Evolutionary conservation across 2,113 vertebrate genomes (phyloP).

Genomic region (Cryptoleucopteryx plumbea): DNA sequence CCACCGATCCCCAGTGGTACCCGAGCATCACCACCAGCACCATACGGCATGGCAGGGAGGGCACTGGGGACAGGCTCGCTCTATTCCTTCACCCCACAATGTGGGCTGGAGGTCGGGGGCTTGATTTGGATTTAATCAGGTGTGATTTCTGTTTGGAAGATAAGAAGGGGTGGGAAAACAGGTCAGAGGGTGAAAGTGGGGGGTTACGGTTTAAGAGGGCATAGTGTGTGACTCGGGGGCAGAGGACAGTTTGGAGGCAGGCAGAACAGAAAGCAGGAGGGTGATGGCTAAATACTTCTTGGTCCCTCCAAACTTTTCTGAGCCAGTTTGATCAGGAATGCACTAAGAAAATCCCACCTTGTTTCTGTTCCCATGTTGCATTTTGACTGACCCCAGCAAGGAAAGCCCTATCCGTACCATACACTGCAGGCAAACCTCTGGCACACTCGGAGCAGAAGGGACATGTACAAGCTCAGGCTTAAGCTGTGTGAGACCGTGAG

Average conservation of each 20-base stretch:
- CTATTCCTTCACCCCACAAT: background rate
- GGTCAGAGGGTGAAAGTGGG: background rate
- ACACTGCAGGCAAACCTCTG: background rate
- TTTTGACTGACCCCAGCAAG: background rate
- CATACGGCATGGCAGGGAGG: fast-evolving
- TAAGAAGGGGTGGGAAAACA: background rate
- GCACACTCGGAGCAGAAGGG: background rate
- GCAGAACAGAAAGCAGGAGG: background rate
- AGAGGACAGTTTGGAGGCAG: background rate
- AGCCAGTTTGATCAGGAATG: background rate
- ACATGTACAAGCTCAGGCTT: background rate
- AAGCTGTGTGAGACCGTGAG: background rate
- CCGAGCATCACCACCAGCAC: fast-evolving
- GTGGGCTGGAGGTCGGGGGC: background rate
- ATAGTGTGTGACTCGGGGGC: background rate
- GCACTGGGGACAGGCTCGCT: fast-evolving
- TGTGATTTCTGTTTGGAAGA: background rate
- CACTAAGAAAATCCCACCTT: background rate
- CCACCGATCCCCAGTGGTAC: background rate
- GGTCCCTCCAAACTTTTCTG: background rate
- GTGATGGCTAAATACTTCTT: background rate
- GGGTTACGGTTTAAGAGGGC: background rate
- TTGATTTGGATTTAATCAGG: background rate
- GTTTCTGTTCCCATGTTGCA: background rate
- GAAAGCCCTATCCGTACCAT: background rate